Conservation (phyloP, 2,113 vertebrate genomes). For the Murina feae region DNA sequence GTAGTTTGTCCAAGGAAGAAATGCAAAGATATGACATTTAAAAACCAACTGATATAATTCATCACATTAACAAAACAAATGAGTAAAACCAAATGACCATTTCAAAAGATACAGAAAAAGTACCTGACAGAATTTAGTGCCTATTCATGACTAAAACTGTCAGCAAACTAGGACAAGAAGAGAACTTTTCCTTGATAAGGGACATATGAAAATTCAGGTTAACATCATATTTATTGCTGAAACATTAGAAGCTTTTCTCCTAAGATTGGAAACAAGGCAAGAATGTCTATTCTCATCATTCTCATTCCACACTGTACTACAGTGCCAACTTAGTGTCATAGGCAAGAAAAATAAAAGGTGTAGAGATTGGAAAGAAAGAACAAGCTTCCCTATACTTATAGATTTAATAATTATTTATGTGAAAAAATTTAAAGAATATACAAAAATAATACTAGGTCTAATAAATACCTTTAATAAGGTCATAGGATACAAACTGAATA, state of each 20-base stretch:
- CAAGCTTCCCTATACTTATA: not conserved
- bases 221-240: not conserved
- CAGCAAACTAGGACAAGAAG: not conserved
- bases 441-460: not conserved
- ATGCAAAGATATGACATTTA: not conserved
- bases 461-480: not conserved
- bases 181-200: not conserved
- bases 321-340: not conserved
- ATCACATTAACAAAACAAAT: not conserved
- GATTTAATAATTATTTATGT: not conserved
- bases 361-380: not conserved
- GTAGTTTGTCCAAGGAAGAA: not conserved
- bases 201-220: not conserved
- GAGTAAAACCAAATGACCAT: not conserved
- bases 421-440: not conserved
- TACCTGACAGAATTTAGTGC: not conserved
- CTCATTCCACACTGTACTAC: not conserved
- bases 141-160: not conserved
- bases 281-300: not conserved
- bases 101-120: not conserved
- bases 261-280: not conserved
- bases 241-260: not conserved
- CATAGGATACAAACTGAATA: not conserved
- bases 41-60: not conserved
- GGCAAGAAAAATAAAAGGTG: not conserved